These are phyloP conservation scores for Cosmopolites sordidus DNA, from an alignment of 2,888 invertebrate genomes.

Conservation along the genomic window DNA sequence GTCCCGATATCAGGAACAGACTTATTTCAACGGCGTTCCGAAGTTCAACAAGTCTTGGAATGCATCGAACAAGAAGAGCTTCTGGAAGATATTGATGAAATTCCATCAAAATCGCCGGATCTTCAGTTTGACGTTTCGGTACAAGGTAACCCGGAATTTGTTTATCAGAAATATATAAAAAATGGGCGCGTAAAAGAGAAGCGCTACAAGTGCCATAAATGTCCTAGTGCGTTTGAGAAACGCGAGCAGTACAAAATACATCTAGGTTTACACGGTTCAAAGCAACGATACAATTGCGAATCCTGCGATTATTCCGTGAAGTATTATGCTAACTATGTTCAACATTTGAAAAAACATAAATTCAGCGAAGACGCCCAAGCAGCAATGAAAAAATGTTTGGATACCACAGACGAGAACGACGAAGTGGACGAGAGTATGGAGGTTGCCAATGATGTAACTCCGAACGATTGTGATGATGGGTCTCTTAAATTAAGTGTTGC, in stretches of 20 bases:
- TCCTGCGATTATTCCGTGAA: conserved; percentile 85
- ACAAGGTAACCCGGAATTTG: conserved; percentile 73
- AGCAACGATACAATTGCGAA: conserved; percentile 77
- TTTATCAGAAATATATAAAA: conserved; percentile 69
- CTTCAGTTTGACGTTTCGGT: conserved; percentile 59
- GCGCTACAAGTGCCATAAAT: conserved; percentile 77
- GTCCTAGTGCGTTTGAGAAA: conserved; percentile 85
- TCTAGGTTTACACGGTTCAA: conserved; percentile 75
- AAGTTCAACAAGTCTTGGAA: conserved; percentile 54
- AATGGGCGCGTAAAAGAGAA: conserved; percentile 73
- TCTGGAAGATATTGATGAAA: not conserved
- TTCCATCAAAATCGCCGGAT: conserved; percentile 50
- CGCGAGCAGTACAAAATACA: conserved; percentile 80
- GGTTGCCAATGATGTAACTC: conserved; percentile 27
- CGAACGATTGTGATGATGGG: conserved; percentile 41
- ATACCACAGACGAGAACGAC: conserved; percentile 50
- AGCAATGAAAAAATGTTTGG: conserved; percentile 55
- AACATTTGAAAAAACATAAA: conserved; percentile 77
- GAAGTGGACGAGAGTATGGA: conserved; percentile 41
- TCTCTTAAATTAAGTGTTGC: conserved; percentile 57
- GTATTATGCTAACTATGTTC: conserved; percentile 78
- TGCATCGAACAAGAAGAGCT: conserved; percentile 49
- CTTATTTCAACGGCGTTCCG: conserved; percentile 60
- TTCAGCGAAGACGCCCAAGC: conserved; percentile 64
- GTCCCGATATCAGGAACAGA: conserved; percentile 64